Conservation (phyloP, 2,113 vertebrate genomes). For the Corythaeola cristata region DNA sequence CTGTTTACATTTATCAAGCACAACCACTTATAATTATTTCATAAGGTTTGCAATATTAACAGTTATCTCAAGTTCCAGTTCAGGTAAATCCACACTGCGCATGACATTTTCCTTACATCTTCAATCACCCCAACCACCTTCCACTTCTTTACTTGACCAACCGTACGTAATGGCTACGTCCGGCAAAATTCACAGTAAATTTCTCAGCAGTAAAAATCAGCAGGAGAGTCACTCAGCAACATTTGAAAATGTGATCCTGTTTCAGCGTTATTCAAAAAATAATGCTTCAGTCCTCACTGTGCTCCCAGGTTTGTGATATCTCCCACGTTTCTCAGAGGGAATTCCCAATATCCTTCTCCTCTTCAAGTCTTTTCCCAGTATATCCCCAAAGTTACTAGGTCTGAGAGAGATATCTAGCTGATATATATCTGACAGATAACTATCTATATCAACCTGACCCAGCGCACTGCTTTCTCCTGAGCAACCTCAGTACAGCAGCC, state of each 20-base stretch:
- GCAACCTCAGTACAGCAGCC: neutral
- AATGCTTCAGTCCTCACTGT: neutral
- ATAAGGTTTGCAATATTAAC: neutral
- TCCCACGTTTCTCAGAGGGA: neutral
- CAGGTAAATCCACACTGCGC: neutral
- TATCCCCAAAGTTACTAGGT: neutral
- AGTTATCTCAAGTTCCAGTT: neutral
- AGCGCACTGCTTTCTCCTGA: neutral
- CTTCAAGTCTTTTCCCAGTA: neutral
- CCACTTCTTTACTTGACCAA: neutral
- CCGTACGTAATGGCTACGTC: neutral
- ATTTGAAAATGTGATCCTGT: neutral
- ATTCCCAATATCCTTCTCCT: neutral
- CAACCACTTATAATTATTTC: neutral
- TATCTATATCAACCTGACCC: no score
- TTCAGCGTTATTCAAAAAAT: neutral
- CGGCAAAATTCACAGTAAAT: neutral
- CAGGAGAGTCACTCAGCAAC: neutral
- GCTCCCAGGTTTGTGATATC: neutral
- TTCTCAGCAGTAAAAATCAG: neutral
- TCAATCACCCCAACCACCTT: neutral
- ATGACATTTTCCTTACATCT: neutral
- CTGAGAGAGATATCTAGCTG: neutral
- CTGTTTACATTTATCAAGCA: rapidly evolving
- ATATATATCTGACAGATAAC: no score